Base-by-base conservation (phyloP, 2,113 vertebrate genomes). In the Terrapene triunguis region DNA sequence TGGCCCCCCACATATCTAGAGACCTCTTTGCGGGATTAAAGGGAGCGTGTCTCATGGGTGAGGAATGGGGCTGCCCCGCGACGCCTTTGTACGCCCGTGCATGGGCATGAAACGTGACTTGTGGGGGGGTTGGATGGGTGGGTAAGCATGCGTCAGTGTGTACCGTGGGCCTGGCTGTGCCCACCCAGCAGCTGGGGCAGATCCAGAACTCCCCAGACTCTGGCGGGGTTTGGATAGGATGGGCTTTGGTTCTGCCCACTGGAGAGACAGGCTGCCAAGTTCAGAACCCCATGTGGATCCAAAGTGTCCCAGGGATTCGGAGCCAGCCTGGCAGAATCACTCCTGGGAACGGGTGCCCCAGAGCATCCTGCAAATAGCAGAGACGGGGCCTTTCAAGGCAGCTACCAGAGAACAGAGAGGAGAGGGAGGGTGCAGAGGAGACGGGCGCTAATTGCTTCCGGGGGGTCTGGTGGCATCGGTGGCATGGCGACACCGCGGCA, bases 351-450 rank as follows among this genome's bases (percentile, higher is more conserved):
- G 24, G 74, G 42, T 24, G 24, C 11, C 42, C 72, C 42, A 14
- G 42, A 78, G 42, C 24, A 29, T 13, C 74, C 47, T 13, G 42
- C 24, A 44, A 78, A 16, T 6, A 47, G 74, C 42, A 78, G 42
- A 27, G 42, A 55, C 0, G 0, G 62, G 47, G 69, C 3, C 8
- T 76, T 44, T 8, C 24, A 35, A 22, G 14, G 59, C n/a, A 44
- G 3, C 5, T n/a, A 42, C 21, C 48, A 3, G n/a, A 80, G 87
- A 5, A 2, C 5, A 32, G 78, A 27, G 13, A 13, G 44, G 11
- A 1, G 2, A 72, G 38, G 55, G 42, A 54, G 22, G 51, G 47
- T 0, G 0, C 80, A 44, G 82, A 57, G 0, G 57, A 69, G 44
- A 79, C 2, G 25, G 19, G 5, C 59, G 7, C 54, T 29, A 22